Base-by-base conservation (phyloP, 2,888 invertebrate species). In the Trachelus stipa region DNA sequence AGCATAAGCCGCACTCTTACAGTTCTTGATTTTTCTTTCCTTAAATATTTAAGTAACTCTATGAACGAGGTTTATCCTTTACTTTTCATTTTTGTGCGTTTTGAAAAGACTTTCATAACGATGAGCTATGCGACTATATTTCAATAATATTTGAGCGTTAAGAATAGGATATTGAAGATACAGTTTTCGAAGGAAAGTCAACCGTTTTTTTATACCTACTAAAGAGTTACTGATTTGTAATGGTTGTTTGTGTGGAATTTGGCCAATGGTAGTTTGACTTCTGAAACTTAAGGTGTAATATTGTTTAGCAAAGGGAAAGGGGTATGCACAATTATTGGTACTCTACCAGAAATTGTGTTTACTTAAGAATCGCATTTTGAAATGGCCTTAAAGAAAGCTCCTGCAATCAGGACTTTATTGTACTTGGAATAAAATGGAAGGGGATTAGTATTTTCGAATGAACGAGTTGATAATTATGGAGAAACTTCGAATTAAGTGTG, bases 401-500 rank as follows among this genome's bases (percentile, higher is more conserved):
- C 56, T 56, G 56, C 23, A 9, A 56, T 56, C 23, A 56, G 56
- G 23, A 56, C 56, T 56, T 56, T 56, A 56, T 56, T 56, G 56
- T 56, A 56, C 56, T 56, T 56, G 23, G 23, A 56, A 56, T 56
- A 56, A 56, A 56, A 56, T 15, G 23, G 23, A 56, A 23, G 6
- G 9, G 9, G 23, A 56, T 56, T 23, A 56, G 9, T 56, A 56
- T 23, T 56, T 56, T 56, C 23, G 56, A 56, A 56, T 56, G 23
- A 9, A 56, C 56, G 56, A 56, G 56, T 23, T 56, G 56, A 56
- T 56, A 56, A 56, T 56, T 23, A 56, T 9, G 56, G 56, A 74
- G 40, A 31, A 30, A 76, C 68, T 73, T 68, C 35, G 76, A 73
- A 71, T 77, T 73, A 23, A 56, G 23, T 56, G 56, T 23, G 23